Evolutionary conservation across 2,888 invertebrate genomes (phyloP).

Genomic region (Machimus atricapillus): DNA sequence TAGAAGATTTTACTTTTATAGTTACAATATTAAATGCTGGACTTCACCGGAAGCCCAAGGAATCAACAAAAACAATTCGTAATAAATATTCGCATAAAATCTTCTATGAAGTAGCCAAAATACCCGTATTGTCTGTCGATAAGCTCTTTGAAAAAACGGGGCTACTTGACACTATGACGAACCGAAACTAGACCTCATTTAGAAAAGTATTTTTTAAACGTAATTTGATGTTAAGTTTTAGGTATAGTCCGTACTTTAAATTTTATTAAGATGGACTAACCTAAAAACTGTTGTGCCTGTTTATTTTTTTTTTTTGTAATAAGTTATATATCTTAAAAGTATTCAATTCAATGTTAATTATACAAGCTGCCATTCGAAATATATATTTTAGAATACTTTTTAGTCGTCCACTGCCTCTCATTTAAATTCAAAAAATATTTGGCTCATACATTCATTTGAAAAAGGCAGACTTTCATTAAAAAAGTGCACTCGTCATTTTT

Average conservation of each 20-base stretch:
- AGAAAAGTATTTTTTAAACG: slow-evolving; percentile 12
- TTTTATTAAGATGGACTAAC: background rate
- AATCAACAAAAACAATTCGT: slow-evolving; percentile 82
- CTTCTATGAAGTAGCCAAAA: slow-evolving; percentile 91
- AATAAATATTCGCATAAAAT: slow-evolving; percentile 95
- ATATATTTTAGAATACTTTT: background rate
- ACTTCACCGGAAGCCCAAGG: slow-evolving; percentile 78
- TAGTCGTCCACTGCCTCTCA: slow-evolving; percentile 8
- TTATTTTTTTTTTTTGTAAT: slow-evolving; percentile 1
- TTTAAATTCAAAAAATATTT: background rate
- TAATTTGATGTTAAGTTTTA: background rate
- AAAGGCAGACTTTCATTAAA: background rate
- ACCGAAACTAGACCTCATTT: background rate
- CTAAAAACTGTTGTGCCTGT: slow-evolving; percentile 16
- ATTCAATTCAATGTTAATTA: slow-evolving; percentile 15
- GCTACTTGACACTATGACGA: background rate
- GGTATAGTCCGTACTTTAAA: background rate
- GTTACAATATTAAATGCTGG: slow-evolving; percentile 78
- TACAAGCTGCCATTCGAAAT: slow-evolving; percentile 13
- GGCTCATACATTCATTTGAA: background rate
- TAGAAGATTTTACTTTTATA: slow-evolving; percentile 76
- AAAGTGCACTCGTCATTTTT: background rate
- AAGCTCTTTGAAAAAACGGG: slow-evolving; percentile 54
- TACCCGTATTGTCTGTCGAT: slow-evolving; percentile 66
- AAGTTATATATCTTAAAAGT: slow-evolving; percentile 14